Percentiles rank a stretch among this genome's conserved stretches.
These are phyloP conservation scores for Panthera tigris DNA, from an alignment of 2,113 vertebrate species.

Conservation along the genomic window DNA sequence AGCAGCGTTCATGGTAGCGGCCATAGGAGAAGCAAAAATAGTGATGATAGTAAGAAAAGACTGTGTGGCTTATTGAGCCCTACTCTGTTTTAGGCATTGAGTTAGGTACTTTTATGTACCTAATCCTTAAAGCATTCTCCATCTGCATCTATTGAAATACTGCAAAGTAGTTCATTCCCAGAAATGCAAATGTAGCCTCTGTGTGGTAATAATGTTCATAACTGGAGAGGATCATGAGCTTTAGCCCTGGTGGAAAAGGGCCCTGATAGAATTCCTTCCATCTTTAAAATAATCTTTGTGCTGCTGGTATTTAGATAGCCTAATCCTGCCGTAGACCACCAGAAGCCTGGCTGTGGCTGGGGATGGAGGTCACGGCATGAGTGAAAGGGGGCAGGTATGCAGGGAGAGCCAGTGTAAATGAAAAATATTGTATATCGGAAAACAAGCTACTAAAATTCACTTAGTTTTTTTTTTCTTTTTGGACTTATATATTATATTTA, in stretches of 20 bases:
- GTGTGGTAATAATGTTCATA: background rate
- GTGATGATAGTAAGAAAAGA: background rate
- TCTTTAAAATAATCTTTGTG: background rate
- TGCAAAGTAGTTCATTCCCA: background rate
- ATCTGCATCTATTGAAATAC: background rate
- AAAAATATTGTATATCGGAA: background rate
- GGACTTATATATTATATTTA: background rate
- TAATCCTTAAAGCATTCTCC: background rate
- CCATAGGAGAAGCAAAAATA: background rate
- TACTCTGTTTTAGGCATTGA: background rate
- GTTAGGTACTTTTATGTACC: background rate
- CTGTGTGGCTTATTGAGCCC: background rate
- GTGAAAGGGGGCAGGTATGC: background rate
- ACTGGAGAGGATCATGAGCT: background rate
- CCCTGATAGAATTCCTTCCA: background rate
- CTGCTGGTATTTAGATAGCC: constrained; percentile 2
- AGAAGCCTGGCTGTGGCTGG: background rate
- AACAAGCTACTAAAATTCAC: background rate
- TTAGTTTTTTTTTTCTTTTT: background rate
- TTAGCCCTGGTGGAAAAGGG: background rate
- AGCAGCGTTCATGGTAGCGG: background rate
- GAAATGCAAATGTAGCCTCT: background rate
- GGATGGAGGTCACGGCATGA: background rate
- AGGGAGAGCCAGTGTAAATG: background rate
- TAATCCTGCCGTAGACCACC: background rate